Conservation (phyloP, 2,113 vertebrate species). For the Euleptes europaea region DNA sequence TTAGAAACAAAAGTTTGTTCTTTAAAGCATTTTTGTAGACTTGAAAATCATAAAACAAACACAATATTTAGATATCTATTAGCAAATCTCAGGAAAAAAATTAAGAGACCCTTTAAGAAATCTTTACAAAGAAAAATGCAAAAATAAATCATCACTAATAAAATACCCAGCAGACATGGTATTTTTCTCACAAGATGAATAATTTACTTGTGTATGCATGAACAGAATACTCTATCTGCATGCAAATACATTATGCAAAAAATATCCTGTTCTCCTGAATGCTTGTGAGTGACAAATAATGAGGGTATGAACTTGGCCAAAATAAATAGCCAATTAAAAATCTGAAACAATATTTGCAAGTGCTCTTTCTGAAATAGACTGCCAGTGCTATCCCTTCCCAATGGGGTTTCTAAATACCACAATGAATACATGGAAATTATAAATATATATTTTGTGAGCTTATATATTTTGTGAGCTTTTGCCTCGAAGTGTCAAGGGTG, state of each 20-base stretch:
- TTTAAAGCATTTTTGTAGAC: background rate
- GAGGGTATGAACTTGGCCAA: constrained; percentile 15
- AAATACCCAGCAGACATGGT: background rate
- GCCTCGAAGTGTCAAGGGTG: background rate
- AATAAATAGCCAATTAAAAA: constrained; percentile 34
- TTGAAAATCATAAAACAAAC: background rate
- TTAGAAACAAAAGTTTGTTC: background rate
- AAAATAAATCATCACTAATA: constrained; percentile 10
- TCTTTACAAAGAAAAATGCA: constrained; percentile 2
- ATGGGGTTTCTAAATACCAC: constrained; percentile 14
- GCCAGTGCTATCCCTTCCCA: constrained; percentile 10
- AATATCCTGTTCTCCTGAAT: background rate
- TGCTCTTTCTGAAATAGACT: constrained; percentile 14
- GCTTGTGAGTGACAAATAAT: constrained; percentile 26
- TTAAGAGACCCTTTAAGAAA: background rate
- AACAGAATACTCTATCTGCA: constrained; percentile 13
- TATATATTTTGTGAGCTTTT: no score
- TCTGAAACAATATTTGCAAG: background rate
- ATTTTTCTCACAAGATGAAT: constrained; percentile 4
- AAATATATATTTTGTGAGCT: constrained; percentile 1
- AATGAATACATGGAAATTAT: constrained; percentile 2
- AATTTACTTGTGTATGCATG: constrained; percentile 8
- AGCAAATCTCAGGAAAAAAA: no score
- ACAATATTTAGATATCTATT: background rate
- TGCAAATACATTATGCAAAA: constrained; percentile 25